phyloP scores from a whole-genome alignment of 2,888 invertebrate species.

The Dynastes hyllus region DNA sequence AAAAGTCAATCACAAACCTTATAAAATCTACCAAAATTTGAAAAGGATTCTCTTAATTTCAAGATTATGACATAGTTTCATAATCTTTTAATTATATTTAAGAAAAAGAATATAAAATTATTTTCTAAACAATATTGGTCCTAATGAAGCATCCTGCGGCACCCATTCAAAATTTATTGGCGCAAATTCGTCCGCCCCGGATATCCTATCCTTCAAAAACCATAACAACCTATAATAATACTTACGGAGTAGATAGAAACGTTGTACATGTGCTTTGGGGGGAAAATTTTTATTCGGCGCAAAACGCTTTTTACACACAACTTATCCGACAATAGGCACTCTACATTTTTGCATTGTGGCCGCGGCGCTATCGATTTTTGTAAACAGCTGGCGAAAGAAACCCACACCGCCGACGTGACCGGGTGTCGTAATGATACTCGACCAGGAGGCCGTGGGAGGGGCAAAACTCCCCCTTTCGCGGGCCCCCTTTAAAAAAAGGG shows the following conservation, averaged over 20 bases:
- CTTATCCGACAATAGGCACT: slow-evolving; percentile 27
- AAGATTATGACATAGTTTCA: too few relatives aligned
- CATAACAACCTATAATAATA: too few relatives aligned
- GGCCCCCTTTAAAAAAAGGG: too few relatives aligned
- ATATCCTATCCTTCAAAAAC: too few relatives aligned
- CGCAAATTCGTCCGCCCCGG: neutral
- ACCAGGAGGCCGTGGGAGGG: slow-evolving; percentile 59
- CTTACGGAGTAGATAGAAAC: neutral
- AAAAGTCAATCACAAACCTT: too few relatives aligned
- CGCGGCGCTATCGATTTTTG: slow-evolving; percentile 59
- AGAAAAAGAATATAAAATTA: too few relatives aligned
- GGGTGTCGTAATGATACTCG: slow-evolving; percentile 70
- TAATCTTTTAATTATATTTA: too few relatives aligned
- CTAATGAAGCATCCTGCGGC: neutral
- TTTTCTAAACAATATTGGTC: neutral
- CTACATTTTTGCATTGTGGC: slow-evolving; percentile 45
- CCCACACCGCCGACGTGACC: slow-evolving; percentile 60
- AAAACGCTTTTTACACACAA: too few relatives aligned
- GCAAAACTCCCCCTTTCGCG: slow-evolving; percentile 63
- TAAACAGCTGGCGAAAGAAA: slow-evolving; percentile 64
- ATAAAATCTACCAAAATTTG: too few relatives aligned
- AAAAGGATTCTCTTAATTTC: too few relatives aligned
- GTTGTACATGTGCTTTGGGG: slow-evolving; percentile 10
- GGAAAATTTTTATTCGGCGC: slow-evolving; percentile 37
- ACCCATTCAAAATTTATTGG: neutral